Evolutionary conservation across 2,113 vertebrate species (phyloP), one percentile per base, ranked within the genome.

Genomic region (Nycticebus coucang): DNA sequence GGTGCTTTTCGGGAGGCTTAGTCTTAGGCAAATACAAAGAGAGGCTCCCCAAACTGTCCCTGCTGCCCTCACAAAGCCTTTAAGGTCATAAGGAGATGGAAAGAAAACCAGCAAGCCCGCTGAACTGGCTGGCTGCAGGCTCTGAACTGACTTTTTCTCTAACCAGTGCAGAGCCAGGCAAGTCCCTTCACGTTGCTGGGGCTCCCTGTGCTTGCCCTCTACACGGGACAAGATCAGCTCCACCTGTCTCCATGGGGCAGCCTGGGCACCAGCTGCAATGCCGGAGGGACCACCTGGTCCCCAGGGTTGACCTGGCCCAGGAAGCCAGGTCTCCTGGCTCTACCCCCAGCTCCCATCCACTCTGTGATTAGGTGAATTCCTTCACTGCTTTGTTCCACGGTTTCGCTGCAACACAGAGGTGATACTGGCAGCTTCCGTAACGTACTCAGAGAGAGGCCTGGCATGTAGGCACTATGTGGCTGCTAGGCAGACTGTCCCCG

Each of bases 401-500:
- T 22, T 8, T 24, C 7, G 12, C 30, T 50, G 45, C 50, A 17
- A 30, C 4, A 0, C 0, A 7, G 12, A 11, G 64, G 12, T 1
- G 15, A 30, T 0, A 2, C 41, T 0, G 14, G 75, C 0, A 9
- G 13, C n/a, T 41, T 62, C 85, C 30, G 3, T 5, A n/a, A 55
- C 11, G 79, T 3, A 45, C 62, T 45, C 1, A 33, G n/a, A 17
- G n/a, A 55, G 64, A 33, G 6, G 2, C 1, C 28, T 7, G 37
- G 19, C 8, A 13, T 0, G n/a, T 1, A 7, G 35, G 68, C 37
- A 0, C 71, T 22, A 2, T 12, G 21, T 0, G 33, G 0, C 15
- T 17, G 69, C 45, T 3, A 15, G 69, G n/a, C 60, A 45, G 59
- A 30, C 13, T 6, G 7, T 13, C 28, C 59, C 35, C 37, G 4